phyloP scores from a whole-genome alignment of 2,888 invertebrate genomes.

The Synergus umbraculus region DNA sequence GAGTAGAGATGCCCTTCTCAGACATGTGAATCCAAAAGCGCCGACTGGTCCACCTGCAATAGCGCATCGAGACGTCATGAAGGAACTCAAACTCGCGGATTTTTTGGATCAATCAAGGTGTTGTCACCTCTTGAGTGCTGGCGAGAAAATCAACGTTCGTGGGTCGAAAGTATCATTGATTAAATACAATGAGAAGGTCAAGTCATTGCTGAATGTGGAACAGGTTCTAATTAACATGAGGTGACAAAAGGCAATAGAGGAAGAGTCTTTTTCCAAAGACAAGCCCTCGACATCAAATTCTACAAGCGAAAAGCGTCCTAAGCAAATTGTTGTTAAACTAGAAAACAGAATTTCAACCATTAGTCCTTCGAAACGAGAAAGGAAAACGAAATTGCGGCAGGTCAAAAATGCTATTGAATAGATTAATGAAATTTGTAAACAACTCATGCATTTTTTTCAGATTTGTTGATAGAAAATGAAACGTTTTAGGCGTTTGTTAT shows the following conservation, averaged over 20 bases:
- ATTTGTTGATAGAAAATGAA: neutral
- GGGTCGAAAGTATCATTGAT: slow-evolving; percentile 90
- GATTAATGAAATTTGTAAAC: neutral
- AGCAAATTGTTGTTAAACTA: slow-evolving; percentile 35
- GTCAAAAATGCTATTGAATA: neutral
- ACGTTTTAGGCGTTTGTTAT: neutral
- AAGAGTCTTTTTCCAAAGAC: slow-evolving; percentile 54
- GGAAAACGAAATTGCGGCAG: slow-evolving; percentile 30
- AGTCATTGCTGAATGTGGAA: slow-evolving; percentile 89
- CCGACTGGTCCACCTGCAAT: slow-evolving; percentile 80
- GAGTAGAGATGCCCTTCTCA: slow-evolving; percentile 88
- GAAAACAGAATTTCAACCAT: slow-evolving; percentile 19
- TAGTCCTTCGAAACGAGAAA: slow-evolving; percentile 28
- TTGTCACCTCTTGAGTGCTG: slow-evolving; percentile 87
- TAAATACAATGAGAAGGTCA: slow-evolving; percentile 90
- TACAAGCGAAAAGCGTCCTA: slow-evolving; percentile 15
- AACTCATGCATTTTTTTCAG: neutral
- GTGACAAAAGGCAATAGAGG: slow-evolving; percentile 77
- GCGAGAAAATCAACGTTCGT: slow-evolving; percentile 88
- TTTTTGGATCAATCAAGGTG: slow-evolving; percentile 90
- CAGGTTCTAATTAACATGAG: slow-evolving; percentile 83
- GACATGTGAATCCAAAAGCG: slow-evolving; percentile 82
- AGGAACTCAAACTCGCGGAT: slow-evolving; percentile 88
- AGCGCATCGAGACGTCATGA: slow-evolving; percentile 77
- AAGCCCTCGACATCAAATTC: slow-evolving; percentile 66